A percentile compares a stretch with the other conserved stretches of the same genome.
Conservation (phyloP, 2,113 vertebrate genomes). For the Pituophis catenifer region DNA sequence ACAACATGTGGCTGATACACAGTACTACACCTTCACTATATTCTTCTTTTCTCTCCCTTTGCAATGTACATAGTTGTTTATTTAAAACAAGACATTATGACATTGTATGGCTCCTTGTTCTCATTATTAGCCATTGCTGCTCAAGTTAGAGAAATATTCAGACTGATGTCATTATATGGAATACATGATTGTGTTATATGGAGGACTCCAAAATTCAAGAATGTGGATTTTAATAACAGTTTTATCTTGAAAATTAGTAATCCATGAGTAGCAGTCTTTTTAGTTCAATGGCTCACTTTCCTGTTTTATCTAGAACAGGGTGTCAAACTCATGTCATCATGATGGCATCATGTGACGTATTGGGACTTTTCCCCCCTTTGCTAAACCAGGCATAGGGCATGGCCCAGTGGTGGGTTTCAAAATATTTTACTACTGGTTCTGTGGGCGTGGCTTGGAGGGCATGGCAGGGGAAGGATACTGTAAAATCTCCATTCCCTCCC, state of each 20-base stretch:
- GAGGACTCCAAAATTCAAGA: neutral
- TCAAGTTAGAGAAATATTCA: neutral
- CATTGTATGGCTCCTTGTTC: neutral
- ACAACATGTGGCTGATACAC: neutral
- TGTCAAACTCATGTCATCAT: no score
- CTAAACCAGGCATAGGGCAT: no score
- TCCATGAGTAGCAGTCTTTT: neutral
- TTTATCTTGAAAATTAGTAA: neutral
- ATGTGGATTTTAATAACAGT: neutral
- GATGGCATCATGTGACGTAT: no score
- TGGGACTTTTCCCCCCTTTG: no score
- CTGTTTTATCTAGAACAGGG: neutral
- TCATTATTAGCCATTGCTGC: neutral
- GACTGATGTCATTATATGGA: neutral
- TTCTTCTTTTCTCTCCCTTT: neutral
- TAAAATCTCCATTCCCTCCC: no score
- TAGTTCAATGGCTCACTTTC: neutral
- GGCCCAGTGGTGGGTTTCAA: no score
- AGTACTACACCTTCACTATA: neutral
- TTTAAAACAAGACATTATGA: neutral
- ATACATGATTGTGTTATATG: neutral
- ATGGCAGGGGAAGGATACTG: no score
- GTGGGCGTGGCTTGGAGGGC: no score
- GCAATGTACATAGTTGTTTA: neutral
- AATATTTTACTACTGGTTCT: no score